Percentiles rank a stretch among this genome's conserved stretches.
Conservation (phyloP, 1,140 invertebrate species). For the Conopomorpha cramerella region DNA sequence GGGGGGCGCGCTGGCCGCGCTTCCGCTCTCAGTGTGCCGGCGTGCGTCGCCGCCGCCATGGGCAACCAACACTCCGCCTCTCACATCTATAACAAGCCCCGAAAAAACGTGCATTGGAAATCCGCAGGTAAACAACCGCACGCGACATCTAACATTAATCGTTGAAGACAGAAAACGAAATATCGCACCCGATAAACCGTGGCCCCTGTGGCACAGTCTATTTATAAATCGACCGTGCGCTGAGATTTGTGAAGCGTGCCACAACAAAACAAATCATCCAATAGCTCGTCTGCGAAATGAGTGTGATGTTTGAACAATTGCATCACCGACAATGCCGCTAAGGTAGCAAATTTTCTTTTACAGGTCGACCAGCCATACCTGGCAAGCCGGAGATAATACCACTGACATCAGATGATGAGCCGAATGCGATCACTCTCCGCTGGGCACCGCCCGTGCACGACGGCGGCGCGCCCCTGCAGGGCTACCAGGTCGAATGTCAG, state of each 20-base stretch:
- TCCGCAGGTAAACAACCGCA: conserved; percentile 63
- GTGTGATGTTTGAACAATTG: conserved; percentile 9
- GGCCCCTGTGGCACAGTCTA: conserved; percentile 27
- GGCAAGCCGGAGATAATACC: conserved; percentile 77
- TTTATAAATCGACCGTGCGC: conserved; percentile 50
- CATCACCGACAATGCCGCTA: conserved; percentile 8
- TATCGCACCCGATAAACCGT: too few species aligned
- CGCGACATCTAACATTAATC: too few species aligned
- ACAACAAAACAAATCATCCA: conserved; percentile 58
- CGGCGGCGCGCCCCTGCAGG: conserved; percentile 87
- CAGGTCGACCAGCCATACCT: conserved; percentile 76
- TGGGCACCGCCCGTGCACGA: conserved; percentile 83
- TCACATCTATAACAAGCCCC: conserved; percentile 53
- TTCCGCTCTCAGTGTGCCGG: conserved; percentile 34
- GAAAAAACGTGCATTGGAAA: conserved; percentile 74
- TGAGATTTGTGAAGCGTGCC: conserved; percentile 43
- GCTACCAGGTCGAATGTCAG: conserved; percentile 81
- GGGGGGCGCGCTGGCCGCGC: conserved; percentile 16
- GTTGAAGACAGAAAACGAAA: too few species aligned
- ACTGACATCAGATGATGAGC: conserved; percentile 68
- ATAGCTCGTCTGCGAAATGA: too few species aligned
- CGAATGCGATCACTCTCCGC: conserved; percentile 83
- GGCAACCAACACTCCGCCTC: conserved; percentile 53
- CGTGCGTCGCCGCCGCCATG: conserved; percentile 53
- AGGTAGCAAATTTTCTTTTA: conserved; percentile 15